These are phyloP conservation scores for Heliconius nattereri DNA, from an alignment of 1,140 invertebrate genomes.

Conservation along the genomic window DNA sequence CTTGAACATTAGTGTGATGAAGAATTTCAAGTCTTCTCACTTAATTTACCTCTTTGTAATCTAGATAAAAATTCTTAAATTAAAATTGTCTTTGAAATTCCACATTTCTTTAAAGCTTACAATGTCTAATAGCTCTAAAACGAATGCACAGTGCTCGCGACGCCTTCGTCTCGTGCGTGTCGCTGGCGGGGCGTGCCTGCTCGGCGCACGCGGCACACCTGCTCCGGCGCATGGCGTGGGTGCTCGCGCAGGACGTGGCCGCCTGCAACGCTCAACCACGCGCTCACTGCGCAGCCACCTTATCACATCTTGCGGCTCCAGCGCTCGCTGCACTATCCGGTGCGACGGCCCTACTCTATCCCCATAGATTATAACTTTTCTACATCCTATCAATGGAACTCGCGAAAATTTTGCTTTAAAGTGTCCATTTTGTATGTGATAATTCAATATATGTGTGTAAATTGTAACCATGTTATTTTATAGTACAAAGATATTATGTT, in stretches of 20 bases:
- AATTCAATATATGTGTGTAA: not conserved
- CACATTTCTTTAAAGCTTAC: too few relatives aligned
- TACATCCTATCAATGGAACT: not conserved
- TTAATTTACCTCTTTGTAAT: too few relatives aligned
- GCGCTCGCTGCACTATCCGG: constrained; percentile 54
- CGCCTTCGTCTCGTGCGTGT: constrained; percentile 64
- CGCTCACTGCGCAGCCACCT: constrained; percentile 56
- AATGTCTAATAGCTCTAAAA: not conserved
- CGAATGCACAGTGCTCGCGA: constrained; percentile 59
- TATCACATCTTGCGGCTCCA: constrained; percentile 48
- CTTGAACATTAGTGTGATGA: too few relatives aligned
- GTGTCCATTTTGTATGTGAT: not conserved
- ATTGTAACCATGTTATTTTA: not conserved
- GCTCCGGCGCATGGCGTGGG: constrained; percentile 68
- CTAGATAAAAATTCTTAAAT: too few relatives aligned
- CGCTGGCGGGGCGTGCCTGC: constrained; percentile 59
- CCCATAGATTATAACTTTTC: constrained; percentile 28
- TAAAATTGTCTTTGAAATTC: too few relatives aligned
- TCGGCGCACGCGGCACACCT: constrained; percentile 52
- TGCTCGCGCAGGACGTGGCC: constrained; percentile 70
- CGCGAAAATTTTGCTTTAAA: not conserved
- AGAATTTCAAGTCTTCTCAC: too few relatives aligned
- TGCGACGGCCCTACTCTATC: constrained; percentile 47
- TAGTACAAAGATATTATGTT: not conserved
- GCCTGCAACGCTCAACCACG: constrained; percentile 62